Evolutionary conservation across 1,140 invertebrate species (phyloP), one percentile per base, ranked within the genome.

Genomic region (Trichomalopsis sarcophagae): DNA sequence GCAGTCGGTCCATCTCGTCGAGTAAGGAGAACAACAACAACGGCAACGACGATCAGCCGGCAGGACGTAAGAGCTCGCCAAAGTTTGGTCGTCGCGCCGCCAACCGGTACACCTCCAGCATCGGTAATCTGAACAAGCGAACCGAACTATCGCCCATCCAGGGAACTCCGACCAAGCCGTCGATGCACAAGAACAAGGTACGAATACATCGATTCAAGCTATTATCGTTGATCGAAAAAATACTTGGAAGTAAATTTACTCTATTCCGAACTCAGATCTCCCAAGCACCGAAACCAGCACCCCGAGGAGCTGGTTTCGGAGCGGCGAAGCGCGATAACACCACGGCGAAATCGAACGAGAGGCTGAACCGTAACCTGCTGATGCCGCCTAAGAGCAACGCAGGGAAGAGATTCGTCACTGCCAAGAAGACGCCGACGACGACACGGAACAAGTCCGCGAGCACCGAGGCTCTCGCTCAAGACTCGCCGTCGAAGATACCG

Each of bases 401-500:
- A 14, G 40, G 11, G 17, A 86, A 83, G 30, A 82, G 81, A 40
- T 83, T 83, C 55, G 21, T 82, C 78, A 68, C 76, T 84, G 9
- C 84, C 86, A 88, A 33, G 82, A 87, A 73, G 81, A 77, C 62
- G 21, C 86, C 76, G 81, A 74, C 68, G 21, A 33, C 84, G 33
- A 84, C 86, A 17, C 47, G 21, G 10, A 44, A 62, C 0, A 84
- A 76, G 68, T 47, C 68, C 11, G 30, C 86, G 4, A 88, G 69
- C 44, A 90, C 83, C 36, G 89, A 91, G 0, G 85, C 77, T 55
- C 0, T 79, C 0, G 21, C 1, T 0, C 55, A 62, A 62, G 87
- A 87, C 14, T 91, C 91, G 10, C 90, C 91, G 0, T 92, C 92
- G 13, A 92, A 91, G 50, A 93, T 92, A 9, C 91, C 90, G 0